Evolutionary conservation across 1,140 invertebrate species (phyloP).

Genomic region (Akabosia matsudoensis): DNA sequence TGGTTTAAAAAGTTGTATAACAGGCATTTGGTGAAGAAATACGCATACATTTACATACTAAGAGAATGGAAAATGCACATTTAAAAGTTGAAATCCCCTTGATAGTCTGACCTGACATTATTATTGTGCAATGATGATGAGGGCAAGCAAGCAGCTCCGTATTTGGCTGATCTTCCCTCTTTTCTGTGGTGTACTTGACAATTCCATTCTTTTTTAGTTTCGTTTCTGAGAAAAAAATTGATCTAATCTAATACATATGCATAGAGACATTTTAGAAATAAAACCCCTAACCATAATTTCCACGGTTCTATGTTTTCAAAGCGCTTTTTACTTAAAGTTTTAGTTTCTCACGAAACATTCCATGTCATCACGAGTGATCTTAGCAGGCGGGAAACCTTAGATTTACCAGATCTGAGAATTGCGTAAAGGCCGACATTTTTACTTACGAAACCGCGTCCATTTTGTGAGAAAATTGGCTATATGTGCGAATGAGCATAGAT

Average conservation of each 20-base stretch:
- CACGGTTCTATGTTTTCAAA: not conserved
- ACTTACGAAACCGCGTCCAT: no score
- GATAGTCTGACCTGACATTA: not conserved
- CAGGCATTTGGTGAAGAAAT: not conserved
- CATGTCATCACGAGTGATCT: no score
- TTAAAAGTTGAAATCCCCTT: not conserved
- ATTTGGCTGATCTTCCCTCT: no score
- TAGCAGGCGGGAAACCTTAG: no score
- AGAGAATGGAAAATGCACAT: not conserved
- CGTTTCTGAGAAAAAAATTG: not conserved
- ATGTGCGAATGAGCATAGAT: no score
- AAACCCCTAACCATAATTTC: not conserved
- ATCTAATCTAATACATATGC: conserved; percentile 19
- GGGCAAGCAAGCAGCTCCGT: not conserved
- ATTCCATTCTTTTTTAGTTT: not conserved
- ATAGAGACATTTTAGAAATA: not conserved
- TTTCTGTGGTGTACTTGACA: no score
- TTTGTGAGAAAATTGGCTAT: no score
- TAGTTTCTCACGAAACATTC: no score
- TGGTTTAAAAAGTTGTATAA: not conserved
- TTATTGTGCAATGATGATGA: not conserved
- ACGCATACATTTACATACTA: conserved; percentile 6
- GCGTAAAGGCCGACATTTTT: no score
- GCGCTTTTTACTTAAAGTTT: not conserved
- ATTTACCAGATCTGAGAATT: no score